Evolutionary conservation across 2,113 vertebrate species (phyloP).

Genomic region (Ptilonorhynchus violaceus): DNA sequence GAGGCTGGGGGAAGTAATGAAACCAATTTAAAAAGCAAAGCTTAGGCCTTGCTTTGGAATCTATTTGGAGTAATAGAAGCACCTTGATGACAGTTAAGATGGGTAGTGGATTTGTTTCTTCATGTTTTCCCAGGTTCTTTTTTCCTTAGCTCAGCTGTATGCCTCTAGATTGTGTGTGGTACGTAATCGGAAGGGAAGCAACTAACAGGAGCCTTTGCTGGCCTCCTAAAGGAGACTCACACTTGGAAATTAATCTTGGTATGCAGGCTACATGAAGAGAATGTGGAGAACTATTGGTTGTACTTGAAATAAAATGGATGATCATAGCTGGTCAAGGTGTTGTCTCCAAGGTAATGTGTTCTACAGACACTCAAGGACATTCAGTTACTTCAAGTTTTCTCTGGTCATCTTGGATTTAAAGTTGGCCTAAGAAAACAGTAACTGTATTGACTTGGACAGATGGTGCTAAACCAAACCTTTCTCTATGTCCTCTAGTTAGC

Average conservation of each 20-base stretch:
- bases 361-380: not conserved
- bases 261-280: not conserved
- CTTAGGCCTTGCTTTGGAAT: not conserved
- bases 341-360: accelerated
- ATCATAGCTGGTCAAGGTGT: not conserved
- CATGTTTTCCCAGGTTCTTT: not conserved
- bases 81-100: not conserved
- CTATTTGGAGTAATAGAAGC: not conserved
- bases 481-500: not conserved
- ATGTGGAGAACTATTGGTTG: accelerated
- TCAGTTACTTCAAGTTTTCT: not conserved
- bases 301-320: not conserved
- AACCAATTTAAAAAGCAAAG: not conserved
- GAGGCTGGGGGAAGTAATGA: not conserved
- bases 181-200: not conserved
- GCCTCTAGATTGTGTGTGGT: not conserved
- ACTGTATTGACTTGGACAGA: not conserved
- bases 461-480: not conserved
- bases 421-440: not conserved
- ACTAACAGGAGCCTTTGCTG: not conserved
- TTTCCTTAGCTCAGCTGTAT: not conserved
- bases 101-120: not conserved
- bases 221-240: not conserved
- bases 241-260: not conserved
- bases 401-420: not conserved